A percentile compares a stretch with the other conserved stretches of the same genome.
Evolutionary conservation across 2,888 invertebrate genomes (phyloP).

Genomic region (Brachyptera risi): DNA sequence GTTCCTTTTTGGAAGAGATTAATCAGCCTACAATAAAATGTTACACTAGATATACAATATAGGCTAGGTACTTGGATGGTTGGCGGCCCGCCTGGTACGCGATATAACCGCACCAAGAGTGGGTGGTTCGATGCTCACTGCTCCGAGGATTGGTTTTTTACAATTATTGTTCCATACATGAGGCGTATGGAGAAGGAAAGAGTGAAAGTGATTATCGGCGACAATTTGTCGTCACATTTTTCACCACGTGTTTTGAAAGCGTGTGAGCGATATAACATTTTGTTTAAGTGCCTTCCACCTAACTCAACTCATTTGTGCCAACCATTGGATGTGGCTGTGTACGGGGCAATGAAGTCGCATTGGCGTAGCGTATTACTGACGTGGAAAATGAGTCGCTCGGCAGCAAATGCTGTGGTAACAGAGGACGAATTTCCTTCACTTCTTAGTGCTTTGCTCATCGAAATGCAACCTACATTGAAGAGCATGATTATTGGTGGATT

Average conservation of each 20-base stretch:
- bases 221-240: constrained; percentile 38
- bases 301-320: constrained; percentile 40
- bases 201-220: constrained; percentile 39
- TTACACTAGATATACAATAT: too few species aligned
- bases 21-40: too few species aligned
- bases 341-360: constrained; percentile 36
- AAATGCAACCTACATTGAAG: too few species aligned
- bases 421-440: background rate
- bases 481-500: too few species aligned
- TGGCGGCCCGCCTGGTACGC: constrained; percentile 36
- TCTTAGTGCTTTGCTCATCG: background rate
- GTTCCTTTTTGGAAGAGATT: too few species aligned
- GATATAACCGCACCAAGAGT: constrained; percentile 36
- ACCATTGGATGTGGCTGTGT: constrained; percentile 39
- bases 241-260: constrained; percentile 35
- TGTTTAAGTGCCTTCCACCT: constrained; percentile 40
- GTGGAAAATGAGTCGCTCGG: background rate
- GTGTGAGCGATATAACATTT: constrained; percentile 40
- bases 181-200: background rate
- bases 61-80: constrained; percentile 38
- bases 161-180: constrained; percentile 6
- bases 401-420: background rate
- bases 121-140: constrained; percentile 40
- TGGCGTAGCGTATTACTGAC: constrained; percentile 31
- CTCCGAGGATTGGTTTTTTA: constrained; percentile 27